These are phyloP conservation scores for Limnephilus rhombicus DNA, from an alignment of 2,888 invertebrate species.

Conservation along the genomic window DNA sequence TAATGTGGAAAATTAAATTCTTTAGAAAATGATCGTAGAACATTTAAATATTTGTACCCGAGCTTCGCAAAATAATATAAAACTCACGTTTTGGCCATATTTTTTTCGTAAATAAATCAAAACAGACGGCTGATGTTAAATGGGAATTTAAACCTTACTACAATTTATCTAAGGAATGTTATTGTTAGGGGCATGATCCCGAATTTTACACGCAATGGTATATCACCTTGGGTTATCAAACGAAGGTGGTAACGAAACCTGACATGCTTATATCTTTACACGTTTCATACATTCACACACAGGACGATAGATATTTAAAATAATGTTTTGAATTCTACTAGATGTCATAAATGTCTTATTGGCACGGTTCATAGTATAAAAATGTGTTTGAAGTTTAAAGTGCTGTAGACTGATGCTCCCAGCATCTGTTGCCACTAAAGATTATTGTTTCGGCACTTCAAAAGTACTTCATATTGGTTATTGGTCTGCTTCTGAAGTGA, in stretches of 20 bases:
- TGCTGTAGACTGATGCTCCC: background rate
- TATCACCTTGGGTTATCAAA: background rate
- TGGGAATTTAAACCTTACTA: no score
- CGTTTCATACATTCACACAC: background rate
- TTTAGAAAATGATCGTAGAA: no score
- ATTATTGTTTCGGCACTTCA: background rate
- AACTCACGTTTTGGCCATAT: no score
- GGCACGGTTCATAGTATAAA: background rate
- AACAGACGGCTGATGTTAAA: no score
- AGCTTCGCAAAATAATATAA: no score
- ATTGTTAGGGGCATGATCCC: no score
- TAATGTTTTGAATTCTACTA: background rate
- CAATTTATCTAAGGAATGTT: no score
- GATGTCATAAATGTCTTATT: background rate
- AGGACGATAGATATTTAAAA: background rate
- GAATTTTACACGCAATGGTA: background rate
- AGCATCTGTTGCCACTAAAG: background rate
- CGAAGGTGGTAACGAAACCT: background rate
- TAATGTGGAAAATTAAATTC: no score
- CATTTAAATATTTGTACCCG: no score
- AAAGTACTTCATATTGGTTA: background rate
- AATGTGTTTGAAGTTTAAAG: background rate
- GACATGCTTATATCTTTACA: background rate
- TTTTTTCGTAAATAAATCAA: no score
- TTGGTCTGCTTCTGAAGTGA: background rate